Evolutionary conservation across 1,140 invertebrate genomes (phyloP).

Genomic region (Pygmarrhopalites habei): DNA sequence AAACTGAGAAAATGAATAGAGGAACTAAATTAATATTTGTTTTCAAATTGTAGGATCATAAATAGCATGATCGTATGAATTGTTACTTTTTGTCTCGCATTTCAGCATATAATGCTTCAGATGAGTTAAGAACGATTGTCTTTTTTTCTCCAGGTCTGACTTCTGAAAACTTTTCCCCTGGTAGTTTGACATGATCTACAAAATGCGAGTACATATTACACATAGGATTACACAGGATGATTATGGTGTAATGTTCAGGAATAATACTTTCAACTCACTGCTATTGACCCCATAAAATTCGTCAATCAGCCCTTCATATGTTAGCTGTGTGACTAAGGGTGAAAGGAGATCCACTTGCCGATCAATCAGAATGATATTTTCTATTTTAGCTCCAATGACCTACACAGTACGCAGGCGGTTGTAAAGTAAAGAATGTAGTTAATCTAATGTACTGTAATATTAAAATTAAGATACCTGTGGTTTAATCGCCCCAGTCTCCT

Average conservation of each 20-base stretch:
- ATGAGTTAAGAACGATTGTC: conserved; percentile 79
- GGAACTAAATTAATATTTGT: too few relatives aligned
- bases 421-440: conserved; percentile 2
- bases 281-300: conserved; percentile 71
- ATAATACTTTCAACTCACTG: too few relatives aligned
- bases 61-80: too few relatives aligned
- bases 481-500: conserved; percentile 47
- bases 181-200: conserved; percentile 68
- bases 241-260: too few relatives aligned
- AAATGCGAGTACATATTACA: too few relatives aligned
- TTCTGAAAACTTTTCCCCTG: conserved; percentile 55
- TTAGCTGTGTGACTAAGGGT: conserved; percentile 86
- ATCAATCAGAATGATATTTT: conserved; percentile 82
- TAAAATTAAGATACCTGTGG: conserved; percentile 21
- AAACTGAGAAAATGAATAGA: too few relatives aligned
- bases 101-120: conserved; percentile 81
- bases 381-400: conserved; percentile 56
- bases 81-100: conserved; percentile 88
- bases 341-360: conserved; percentile 84
- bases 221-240: too few relatives aligned
- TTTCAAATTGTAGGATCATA: too few relatives aligned
- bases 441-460: too few relatives aligned
- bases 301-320: conserved; percentile 95
- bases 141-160: conserved; percentile 64
- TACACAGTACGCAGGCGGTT: not conserved